These are phyloP conservation scores for Myoxocephalus aenaeus DNA, from an alignment of 2,797 vertebrate species.

Conservation along the genomic window DNA sequence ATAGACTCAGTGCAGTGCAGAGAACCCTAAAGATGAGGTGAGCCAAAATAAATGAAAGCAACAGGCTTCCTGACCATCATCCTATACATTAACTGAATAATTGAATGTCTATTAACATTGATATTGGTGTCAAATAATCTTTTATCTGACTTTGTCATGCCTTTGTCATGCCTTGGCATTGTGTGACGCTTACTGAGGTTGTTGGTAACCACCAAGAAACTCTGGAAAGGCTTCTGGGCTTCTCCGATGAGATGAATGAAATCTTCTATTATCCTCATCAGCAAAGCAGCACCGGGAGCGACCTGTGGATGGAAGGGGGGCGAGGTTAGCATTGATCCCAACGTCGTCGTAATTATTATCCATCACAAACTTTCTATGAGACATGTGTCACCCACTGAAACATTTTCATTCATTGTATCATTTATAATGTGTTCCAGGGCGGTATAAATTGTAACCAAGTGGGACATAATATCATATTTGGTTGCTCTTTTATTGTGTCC, in stretches of 20 bases:
- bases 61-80: background rate
- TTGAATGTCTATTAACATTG: background rate
- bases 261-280: conserved; percentile 97
- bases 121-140: background rate
- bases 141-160: background rate
- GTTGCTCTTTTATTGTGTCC: conserved; percentile 59
- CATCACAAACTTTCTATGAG: background rate
- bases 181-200: conserved; percentile 90
- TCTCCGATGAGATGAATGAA: conserved; percentile 98
- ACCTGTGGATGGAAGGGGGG: conserved; percentile 81
- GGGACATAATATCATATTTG: conserved; percentile 36
- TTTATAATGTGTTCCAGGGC: conserved; percentile 23
- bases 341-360: conserved; percentile 13
- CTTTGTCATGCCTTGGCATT: background rate
- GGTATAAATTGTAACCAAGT: conserved; percentile 40
- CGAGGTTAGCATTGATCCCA: conserved; percentile 11
- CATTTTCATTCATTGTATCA: conserved; percentile 44
- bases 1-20: conserved; percentile 4
- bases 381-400: conserved; percentile 2
- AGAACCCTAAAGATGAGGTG: background rate
- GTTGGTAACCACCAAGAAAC: conserved; percentile 95
- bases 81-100: background rate
- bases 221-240: conserved; percentile 97
- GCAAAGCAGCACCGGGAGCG: conserved; percentile 91
- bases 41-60: background rate